Evolutionary conservation across 35 echinoderm and acorn worm species (phyloP).

Genomic region (Eucidaris tribuloides): DNA sequence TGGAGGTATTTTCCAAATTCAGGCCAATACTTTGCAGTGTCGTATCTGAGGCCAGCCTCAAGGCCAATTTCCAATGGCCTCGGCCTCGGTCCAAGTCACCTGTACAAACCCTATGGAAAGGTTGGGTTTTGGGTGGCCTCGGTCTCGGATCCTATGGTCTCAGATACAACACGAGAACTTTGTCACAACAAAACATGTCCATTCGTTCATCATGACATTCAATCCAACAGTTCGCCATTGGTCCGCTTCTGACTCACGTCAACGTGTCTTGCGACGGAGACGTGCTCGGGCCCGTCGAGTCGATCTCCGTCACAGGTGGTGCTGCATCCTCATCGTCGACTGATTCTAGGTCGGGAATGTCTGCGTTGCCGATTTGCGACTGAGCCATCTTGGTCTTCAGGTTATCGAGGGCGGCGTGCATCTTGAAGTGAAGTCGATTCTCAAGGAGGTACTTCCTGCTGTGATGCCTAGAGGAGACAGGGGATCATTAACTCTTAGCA

Average conservation of each 20-base stretch:
- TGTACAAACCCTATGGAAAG: no score
- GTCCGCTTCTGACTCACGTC: neutral
- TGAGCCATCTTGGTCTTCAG: constrained; percentile 46
- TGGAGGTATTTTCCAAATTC: no score
- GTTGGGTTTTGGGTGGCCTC: no score
- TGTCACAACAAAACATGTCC: no score
- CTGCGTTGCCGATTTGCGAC: neutral
- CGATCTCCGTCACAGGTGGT: neutral
- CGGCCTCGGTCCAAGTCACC: no score
- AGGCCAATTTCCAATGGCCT: no score
- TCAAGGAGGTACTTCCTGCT: constrained; percentile 86
- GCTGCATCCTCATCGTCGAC: neutral
- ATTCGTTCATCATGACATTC: no score
- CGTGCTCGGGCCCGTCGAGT: neutral
- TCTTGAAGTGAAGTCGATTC: constrained; percentile 85
- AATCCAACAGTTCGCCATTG: neutral
- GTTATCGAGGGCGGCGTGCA: constrained; percentile 75
- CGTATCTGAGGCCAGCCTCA: no score
- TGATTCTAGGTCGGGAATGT: neutral
- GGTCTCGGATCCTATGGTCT: no score
- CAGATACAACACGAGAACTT: no score
- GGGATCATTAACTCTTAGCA: no score
- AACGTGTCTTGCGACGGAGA: neutral
- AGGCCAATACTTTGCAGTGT: no score
- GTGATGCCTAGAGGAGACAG: constrained; percentile 49